Base-by-base conservation (phyloP, 2,797 vertebrate species). In the Xenopus petersii region DNA sequence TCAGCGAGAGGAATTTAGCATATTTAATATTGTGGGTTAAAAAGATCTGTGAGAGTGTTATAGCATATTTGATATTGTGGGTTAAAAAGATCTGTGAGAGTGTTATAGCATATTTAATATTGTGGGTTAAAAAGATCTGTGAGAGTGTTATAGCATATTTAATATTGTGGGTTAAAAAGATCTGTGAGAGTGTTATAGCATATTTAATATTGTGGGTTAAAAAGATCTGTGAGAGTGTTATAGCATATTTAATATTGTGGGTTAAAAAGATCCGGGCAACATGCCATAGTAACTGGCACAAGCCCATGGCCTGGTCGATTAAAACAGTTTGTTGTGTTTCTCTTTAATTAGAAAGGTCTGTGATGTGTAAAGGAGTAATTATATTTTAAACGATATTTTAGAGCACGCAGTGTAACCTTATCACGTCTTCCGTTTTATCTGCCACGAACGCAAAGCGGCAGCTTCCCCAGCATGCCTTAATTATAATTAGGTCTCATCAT, bases 231-330 rank as follows among this genome's bases (percentile, higher is more conserved):
- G 21, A 21, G 21, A 21, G 21, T 21, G 6, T 4, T 4, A 36
- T 36, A 36, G 33, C 6, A 36, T 36, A 24, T 73, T 24, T 21
- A 36, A 73, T 59, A 12, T 3, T 30, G 64, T 73, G 54, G 55
- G 33, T 36, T 12, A 49, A 10, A 74, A 67, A 59, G 54, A 36
- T 56, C 64, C 56, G 51, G 63, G 71, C 42, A 33, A 42, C 8
- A n/a, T 33, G 49, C 54, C 64, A 61, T 7, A 49, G 56, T 12
- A 42, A 61, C 58, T 74, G 73, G 64, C 47, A 30, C 59, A n/a
- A 61, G 46, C 58, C 63, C 71, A 60, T 46, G 17, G 47, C n/a
- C 5, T 54, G 1, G 61, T 9, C 51, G 48, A 21, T 48, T 9
- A 64, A 46, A n/a, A 3, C 33, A 47, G 15, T 65, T 47, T 65